These are phyloP conservation scores for Cinclus mexicanus DNA, from an alignment of 2,113 vertebrate genomes.

Conservation along the genomic window DNA sequence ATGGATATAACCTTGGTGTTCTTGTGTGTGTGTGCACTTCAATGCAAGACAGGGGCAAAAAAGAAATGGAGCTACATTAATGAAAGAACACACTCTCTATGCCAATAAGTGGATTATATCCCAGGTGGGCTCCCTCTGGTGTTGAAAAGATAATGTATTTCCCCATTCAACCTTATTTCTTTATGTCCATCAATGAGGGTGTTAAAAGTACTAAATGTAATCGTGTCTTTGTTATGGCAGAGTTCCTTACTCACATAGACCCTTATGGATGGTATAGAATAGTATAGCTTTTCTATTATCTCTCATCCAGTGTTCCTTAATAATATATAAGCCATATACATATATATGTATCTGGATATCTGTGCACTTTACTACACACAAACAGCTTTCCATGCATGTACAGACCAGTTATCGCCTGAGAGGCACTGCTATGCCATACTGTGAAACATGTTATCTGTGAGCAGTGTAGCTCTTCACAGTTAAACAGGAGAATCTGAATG, in stretches of 20 bases:
- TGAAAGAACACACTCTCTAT: not conserved
- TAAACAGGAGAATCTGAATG: not conserved
- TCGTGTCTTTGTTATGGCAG: not conserved
- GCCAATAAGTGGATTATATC: not conserved
- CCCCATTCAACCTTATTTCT: not conserved
- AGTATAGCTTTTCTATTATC: not conserved
- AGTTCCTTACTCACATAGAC: not conserved
- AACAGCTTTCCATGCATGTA: not conserved
- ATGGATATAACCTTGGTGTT: not conserved
- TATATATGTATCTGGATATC: not conserved
- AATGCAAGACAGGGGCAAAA: not conserved
- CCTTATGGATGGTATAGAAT: not conserved
- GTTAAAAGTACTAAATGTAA: not conserved
- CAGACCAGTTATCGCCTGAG: not conserved
- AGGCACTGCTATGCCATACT: not conserved
- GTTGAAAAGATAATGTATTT: constrained; percentile 1
- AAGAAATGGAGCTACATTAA: not conserved
- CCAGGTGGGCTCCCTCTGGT: constrained; percentile 55
- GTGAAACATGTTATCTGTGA: not conserved
- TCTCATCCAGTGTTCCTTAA: not conserved
- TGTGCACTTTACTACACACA: not conserved
- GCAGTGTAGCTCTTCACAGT: not conserved
- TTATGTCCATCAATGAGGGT: not conserved
- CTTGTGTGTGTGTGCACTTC: not conserved
- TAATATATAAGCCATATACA: not conserved